These are phyloP conservation scores for Perdita meconis DNA, from an alignment of 2,888 invertebrate species.

Conservation along the genomic window DNA sequence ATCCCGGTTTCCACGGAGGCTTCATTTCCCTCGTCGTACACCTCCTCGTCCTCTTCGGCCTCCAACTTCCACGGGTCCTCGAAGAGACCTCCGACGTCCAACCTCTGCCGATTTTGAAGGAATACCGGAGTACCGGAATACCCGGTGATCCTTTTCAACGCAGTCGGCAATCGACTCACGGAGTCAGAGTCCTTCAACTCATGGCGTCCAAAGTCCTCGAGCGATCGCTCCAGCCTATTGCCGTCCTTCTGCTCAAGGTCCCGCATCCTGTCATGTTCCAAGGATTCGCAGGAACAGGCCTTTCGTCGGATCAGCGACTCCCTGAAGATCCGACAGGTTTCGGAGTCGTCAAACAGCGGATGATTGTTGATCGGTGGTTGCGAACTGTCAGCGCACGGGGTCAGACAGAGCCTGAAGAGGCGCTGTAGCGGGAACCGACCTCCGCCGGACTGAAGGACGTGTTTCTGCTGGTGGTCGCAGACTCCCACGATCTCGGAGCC, in stretches of 20 bases:
- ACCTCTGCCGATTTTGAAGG: not conserved
- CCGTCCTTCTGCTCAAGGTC: not conserved
- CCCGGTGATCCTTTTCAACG: not conserved
- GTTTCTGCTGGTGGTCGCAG: constrained; percentile 39
- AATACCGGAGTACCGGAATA: not conserved
- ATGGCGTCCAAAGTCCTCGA: not conserved
- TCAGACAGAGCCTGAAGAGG: constrained; percentile 56
- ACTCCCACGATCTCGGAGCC: constrained; percentile 38
- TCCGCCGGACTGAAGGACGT: constrained; percentile 65
- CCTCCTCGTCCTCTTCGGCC: not conserved
- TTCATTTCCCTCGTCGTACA: not conserved
- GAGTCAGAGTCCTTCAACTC: not conserved
- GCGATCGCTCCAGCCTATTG: not conserved
- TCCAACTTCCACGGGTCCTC: not conserved
- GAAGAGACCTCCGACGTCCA: not conserved
- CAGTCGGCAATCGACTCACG: not conserved
- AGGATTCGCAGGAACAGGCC: constrained; percentile 21
- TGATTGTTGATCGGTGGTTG: constrained; percentile 27
- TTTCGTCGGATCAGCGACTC: not conserved
- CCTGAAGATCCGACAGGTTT: constrained; percentile 30
- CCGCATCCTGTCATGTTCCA: not conserved
- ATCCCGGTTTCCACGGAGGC: too few relatives aligned
- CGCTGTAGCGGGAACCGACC: constrained; percentile 60
- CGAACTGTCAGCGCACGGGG: constrained; percentile 40
- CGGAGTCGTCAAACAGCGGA: constrained; percentile 5